Evolutionary conservation across 1,140 invertebrate species (phyloP).

Genomic region (Cecropterus lyciades): DNA sequence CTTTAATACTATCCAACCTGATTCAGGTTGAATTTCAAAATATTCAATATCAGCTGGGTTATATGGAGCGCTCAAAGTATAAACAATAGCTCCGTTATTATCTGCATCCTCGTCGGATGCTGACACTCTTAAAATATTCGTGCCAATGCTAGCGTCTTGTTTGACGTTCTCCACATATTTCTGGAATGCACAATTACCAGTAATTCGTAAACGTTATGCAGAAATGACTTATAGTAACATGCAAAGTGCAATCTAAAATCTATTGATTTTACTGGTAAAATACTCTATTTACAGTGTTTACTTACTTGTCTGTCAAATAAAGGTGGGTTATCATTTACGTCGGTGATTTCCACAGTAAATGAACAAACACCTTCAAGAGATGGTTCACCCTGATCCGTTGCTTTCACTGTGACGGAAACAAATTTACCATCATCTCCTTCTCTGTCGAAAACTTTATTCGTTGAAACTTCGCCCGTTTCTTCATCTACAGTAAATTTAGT

Average conservation of each 20-base stretch:
- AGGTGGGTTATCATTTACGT: conserved; percentile 97
- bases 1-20: conserved; percentile 97
- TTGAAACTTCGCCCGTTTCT: conserved; percentile 96
- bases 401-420: conserved; percentile 97
- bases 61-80: conserved; percentile 93
- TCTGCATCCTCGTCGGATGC: conserved; percentile 98
- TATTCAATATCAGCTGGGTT: conserved; percentile 95
- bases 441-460: conserved; percentile 97
- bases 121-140: conserved; percentile 96
- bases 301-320: conserved; percentile 96
- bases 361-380: conserved; percentile 97
- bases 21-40: conserved; percentile 97
- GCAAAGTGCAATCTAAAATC: conserved; percentile 45
- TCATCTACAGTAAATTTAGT: conserved; percentile 98
- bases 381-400: conserved; percentile 98
- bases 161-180: conserved; percentile 99
- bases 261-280: neutral
- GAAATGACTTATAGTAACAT: conserved; percentile 42
- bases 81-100: conserved; percentile 97
- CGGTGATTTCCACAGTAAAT: conserved; percentile 98
- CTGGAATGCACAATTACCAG: conserved; percentile 82
- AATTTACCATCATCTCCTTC: conserved; percentile 98
- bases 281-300: conserved; percentile 47
- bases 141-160: conserved; percentile 97
- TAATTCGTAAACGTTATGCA: conserved; percentile 19